phyloP scores from a whole-genome alignment of 2,888 invertebrate species.

The Schizotus pectinicornis region DNA sequence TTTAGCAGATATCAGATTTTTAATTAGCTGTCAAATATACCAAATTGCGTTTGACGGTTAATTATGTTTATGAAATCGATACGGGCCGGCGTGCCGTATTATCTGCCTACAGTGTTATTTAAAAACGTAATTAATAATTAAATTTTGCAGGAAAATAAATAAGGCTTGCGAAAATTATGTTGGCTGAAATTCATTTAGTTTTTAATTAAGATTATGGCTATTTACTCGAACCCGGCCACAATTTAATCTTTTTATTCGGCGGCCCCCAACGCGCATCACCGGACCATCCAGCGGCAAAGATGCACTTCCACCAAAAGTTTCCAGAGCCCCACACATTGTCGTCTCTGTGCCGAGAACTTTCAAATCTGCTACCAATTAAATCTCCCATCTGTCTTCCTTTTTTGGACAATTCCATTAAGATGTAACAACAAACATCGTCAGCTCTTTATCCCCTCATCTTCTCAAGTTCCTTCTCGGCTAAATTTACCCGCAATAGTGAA shows the following conservation, averaged over 20 bases:
- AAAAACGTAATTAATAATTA: slow-evolving; percentile 43
- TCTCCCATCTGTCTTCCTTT: too few species aligned
- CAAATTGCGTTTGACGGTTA: slow-evolving; percentile 56
- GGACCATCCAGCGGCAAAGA: too few species aligned
- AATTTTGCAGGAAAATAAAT: slow-evolving; percentile 43
- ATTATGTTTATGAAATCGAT: slow-evolving; percentile 53
- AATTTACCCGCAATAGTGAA: too few species aligned
- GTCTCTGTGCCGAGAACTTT: too few species aligned
- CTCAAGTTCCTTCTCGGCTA: too few species aligned
- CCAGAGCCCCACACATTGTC: too few species aligned
- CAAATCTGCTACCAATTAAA: too few species aligned
- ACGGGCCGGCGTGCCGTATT: slow-evolving; percentile 34
- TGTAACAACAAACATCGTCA: too few species aligned
- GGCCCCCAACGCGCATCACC: neutral
- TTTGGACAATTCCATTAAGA: too few species aligned
- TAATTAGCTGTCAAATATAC: slow-evolving; percentile 57
- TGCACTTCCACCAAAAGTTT: too few species aligned
- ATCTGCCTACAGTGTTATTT: slow-evolving; percentile 42
- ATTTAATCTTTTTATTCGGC: slow-evolving; percentile 42
- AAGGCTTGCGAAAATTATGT: slow-evolving; percentile 43
- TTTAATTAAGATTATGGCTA: slow-evolving; percentile 50
- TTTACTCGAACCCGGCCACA: slow-evolving; percentile 43
- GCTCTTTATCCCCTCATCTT: too few species aligned
- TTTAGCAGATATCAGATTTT: slow-evolving; percentile 53
- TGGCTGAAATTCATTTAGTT: slow-evolving; percentile 49